Conservation (phyloP, 2,113 vertebrate genomes). For the Gila orcuttii region DNA sequence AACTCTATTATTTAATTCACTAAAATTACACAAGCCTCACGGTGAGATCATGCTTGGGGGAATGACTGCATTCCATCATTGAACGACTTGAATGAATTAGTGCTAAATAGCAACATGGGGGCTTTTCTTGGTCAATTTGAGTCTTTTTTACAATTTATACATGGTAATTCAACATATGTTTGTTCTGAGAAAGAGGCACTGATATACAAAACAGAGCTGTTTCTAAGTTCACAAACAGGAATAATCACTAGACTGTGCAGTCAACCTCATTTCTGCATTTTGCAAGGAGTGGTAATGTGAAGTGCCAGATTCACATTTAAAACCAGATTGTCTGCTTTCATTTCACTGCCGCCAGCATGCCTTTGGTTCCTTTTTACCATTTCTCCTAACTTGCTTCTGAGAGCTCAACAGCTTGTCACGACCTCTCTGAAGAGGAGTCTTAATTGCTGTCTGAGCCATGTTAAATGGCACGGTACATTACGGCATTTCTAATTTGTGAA, state of each 20-base stretch:
- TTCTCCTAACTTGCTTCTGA: slow-evolving; percentile 22
- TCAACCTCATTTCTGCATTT: not conserved
- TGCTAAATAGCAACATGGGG: slow-evolving; percentile 14
- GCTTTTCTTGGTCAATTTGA: not conserved
- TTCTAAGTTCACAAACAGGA: slow-evolving; percentile 5
- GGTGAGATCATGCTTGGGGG: slow-evolving; percentile 3
- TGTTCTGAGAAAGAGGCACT: not conserved
- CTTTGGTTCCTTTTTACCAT: slow-evolving; percentile 22
- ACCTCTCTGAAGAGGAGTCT: slow-evolving; percentile 32
- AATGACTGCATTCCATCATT: not conserved
- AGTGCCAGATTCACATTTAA: not conserved
- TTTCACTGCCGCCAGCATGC: slow-evolving; percentile 18
- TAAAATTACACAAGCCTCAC: not conserved
- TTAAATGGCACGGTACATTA: slow-evolving; percentile 42
- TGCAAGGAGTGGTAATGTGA: not conserved
- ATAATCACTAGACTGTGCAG: slow-evolving; percentile 3
- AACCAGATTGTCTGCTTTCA: slow-evolving; percentile 29
- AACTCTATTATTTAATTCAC: slow-evolving; percentile 36
- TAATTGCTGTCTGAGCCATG: slow-evolving; percentile 37
- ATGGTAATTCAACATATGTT: not conserved
- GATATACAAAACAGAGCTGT: not conserved
- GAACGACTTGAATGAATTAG: not conserved
- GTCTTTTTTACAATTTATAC: not conserved
- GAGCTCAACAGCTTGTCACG: slow-evolving; percentile 33
- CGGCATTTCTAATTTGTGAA: slow-evolving; percentile 35